phyloP scores from a whole-genome alignment of 2,797 vertebrate genomes.

The Lemur catta region DNA sequence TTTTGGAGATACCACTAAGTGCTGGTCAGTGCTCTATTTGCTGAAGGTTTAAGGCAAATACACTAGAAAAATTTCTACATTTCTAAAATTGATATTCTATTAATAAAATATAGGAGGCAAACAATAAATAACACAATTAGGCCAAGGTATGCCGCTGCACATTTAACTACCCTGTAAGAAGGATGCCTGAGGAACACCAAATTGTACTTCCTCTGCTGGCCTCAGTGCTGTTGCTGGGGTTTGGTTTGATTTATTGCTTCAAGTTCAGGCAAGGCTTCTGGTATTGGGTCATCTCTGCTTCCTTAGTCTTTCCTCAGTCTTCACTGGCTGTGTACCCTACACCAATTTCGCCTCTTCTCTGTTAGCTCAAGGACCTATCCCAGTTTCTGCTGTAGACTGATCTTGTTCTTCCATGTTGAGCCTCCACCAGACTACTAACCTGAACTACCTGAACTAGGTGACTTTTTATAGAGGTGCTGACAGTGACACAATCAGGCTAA shows the following conservation, averaged over 20 bases:
- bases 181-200: neutral
- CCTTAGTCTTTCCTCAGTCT: neutral
- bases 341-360: neutral
- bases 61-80: neutral
- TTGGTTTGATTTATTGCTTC: neutral
- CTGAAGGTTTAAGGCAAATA: neutral
- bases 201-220: neutral
- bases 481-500: neutral
- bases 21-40: neutral
- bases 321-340: neutral
- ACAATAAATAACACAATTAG: neutral
- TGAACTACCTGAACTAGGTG: neutral
- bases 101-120: neutral
- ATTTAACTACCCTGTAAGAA: neutral
- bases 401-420: neutral
- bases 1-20: neutral
- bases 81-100: neutral
- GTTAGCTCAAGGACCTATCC: neutral
- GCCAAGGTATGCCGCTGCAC: neutral
- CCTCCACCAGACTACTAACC: neutral
- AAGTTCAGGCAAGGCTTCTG: neutral
- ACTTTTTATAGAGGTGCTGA: neutral
- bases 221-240: accelerated
- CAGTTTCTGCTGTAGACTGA: accelerated
- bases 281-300: neutral